Base-by-base conservation (phyloP, 2,888 invertebrate genomes). In the Camponotus fellah region DNA sequence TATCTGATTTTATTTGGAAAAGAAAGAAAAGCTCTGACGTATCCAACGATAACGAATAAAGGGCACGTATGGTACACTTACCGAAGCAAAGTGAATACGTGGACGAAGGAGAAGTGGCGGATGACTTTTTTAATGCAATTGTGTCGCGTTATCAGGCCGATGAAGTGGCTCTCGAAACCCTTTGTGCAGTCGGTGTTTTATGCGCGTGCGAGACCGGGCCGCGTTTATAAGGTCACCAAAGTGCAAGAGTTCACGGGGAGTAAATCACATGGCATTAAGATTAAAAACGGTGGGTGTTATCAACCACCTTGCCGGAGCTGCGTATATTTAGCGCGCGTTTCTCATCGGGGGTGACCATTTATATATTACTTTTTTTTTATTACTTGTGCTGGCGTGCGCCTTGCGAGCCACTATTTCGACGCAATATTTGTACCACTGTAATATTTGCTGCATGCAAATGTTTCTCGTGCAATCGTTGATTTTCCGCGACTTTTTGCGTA, bases 101-200 rank as follows among this genome's bases (percentile, higher is more conserved):
- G 60, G 60, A 60, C 26, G 60, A 80, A 72, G 71, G 34, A n/a
- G 60, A 46, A 62, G 79, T 32, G 60, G 32, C 60, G 12, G 60
- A 80, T 72, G 79, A 62, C 60, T 37, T 80, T 80, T 80, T 80
- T 80, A 72, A 80, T 71, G 79, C 60, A 80, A 80, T 80, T 46
- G 79, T 71, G 60, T 80, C 26, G 60, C 68, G 32, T 32, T 77
- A 77, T 68, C 75, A 43, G 43, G 69, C 60, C 60, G 49, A 71
- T 71, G 71, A 71, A 69, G 77, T 58, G 77, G 14, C 79, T 80
- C 26, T 80, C 79, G 79, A 80, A 62, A 60, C 37, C 79, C 60
- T 80, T 80, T 80, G 79, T 80, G 79, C 79, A 60, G 26, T 62
- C 79, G 71, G 46, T 43, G 79, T 72, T 80, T 80, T 80, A 80